These are phyloP conservation scores for Anhinga anhinga DNA, from an alignment of 2,113 vertebrate genomes.

Conservation along the genomic window DNA sequence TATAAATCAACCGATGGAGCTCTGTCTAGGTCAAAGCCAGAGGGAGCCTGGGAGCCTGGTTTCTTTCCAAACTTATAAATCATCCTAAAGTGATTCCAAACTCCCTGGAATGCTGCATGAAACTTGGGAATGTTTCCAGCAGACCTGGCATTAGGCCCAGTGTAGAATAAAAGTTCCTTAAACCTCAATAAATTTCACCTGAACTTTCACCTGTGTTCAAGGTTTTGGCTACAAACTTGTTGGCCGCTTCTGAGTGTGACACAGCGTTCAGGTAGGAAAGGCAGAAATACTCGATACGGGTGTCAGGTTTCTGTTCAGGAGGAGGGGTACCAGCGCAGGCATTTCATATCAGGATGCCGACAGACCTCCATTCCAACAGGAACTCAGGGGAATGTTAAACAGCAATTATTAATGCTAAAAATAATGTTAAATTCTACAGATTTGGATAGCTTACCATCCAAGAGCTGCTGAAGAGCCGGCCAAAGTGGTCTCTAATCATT, in stretches of 20 bases:
- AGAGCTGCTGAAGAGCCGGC: neutral
- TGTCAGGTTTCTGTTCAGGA: neutral
- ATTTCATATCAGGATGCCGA: neutral
- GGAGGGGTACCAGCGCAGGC: accelerated
- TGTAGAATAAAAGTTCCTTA: neutral
- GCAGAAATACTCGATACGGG: neutral
- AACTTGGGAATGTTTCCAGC: constrained; percentile 37
- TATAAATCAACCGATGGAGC: neutral
- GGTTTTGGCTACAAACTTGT: neutral
- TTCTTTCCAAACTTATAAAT: constrained; percentile 48
- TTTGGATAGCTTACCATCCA: neutral
- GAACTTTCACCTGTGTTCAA: neutral
- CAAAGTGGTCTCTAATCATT: neutral
- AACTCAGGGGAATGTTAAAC: neutral
- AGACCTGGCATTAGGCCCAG: neutral
- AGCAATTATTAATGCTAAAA: neutral
- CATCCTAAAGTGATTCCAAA: constrained; percentile 52
- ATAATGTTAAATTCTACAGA: neutral
- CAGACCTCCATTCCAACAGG: neutral
- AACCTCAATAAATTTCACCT: neutral
- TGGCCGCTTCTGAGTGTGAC: neutral
- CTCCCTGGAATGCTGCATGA: neutral
- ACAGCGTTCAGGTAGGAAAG: neutral
- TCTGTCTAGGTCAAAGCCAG: constrained; percentile 42
- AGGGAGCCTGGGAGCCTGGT: constrained; percentile 24